These are phyloP conservation scores for Calosoma granatense DNA, from an alignment of 1,140 invertebrate genomes.

Conservation along the genomic window DNA sequence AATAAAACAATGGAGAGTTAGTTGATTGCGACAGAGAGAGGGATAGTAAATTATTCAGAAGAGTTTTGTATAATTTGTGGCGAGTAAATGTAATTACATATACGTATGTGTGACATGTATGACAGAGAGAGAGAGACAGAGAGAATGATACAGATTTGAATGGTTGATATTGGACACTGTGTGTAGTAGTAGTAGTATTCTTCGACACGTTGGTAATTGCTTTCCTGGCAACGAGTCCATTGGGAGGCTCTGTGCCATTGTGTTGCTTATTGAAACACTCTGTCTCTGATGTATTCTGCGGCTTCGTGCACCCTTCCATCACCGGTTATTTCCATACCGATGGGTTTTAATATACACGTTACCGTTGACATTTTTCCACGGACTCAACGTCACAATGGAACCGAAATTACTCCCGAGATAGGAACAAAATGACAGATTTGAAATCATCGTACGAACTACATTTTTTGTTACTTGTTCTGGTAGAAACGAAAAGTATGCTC, in stretches of 20 bases:
- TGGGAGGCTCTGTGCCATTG: background rate
- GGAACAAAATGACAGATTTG: background rate
- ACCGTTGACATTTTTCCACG: slow-evolving; percentile 1
- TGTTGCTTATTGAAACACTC: slow-evolving; percentile 5
- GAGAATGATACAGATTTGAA: background rate
- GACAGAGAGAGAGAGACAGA: background rate
- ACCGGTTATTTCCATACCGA: slow-evolving; percentile 7
- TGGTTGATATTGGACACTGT: background rate
- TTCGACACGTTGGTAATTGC: background rate
- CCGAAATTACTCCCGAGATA: background rate
- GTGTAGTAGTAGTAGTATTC: too few species aligned
- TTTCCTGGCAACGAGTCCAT: background rate
- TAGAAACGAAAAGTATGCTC: background rate
- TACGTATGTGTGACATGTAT: background rate
- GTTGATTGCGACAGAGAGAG: too few species aligned
- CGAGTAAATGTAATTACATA: too few species aligned
- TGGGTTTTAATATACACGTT: slow-evolving; percentile 8
- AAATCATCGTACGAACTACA: background rate
- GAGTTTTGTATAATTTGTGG: too few species aligned
- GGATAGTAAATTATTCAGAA: too few species aligned
- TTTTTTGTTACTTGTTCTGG: background rate
- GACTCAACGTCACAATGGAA: background rate
- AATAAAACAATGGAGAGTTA: too few species aligned
- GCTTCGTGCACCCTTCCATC: slow-evolving; percentile 1
- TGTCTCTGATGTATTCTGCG: slow-evolving; percentile 2